Base-by-base conservation (phyloP, 64 coral and sea anemone genomes). In the Stichodactyla helianthus region DNA sequence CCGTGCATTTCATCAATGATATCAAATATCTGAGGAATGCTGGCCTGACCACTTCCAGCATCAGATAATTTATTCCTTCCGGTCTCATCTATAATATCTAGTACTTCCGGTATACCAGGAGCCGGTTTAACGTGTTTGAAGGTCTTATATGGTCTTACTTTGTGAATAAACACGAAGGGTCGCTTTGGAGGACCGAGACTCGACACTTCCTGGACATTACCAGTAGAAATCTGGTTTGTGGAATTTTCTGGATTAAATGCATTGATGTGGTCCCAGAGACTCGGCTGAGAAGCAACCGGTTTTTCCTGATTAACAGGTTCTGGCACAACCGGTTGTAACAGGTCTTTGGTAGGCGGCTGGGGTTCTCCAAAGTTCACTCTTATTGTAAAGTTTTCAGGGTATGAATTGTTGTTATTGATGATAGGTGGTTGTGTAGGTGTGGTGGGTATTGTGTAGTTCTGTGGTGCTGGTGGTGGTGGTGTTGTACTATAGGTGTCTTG, bases 51-150 rank as follows among this genome's bases (percentile, higher is more conserved):
- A 60, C 91, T 99, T 10, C 88, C 89, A 4, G 88, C 71, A 11
- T 84, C 87, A 6, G 76, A 74, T 22, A 79, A 86, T 5, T 93
- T 86, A 9, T 77, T 91, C 12, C 77, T 84, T 56, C 71, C 87
- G 4, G 93, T 84, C 51, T 99, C 97, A 55, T 99, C 97, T 55
- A 99, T 99, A 53, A 99, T 94, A 44, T 99, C 97, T 19, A 95
- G 77, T 18, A 99, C 91, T 82, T 99, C 93, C 2, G 97, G 97
- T 83, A 99, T 18, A 18, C 71, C 88, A 50, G 78, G n/a, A 6
- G 82, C 15, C 10, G 90, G 77, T 35, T 92, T 86, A 44, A 83
- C 14, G 91, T 78, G 55, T 44, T 18, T 54, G 78, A 27, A 77
- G 77, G 35, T 81, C 78, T 54, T 81, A 20, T 52, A 81, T 16